phyloP scores from a whole-genome alignment of 2,113 vertebrate genomes.

The Thymallus thymallus region DNA sequence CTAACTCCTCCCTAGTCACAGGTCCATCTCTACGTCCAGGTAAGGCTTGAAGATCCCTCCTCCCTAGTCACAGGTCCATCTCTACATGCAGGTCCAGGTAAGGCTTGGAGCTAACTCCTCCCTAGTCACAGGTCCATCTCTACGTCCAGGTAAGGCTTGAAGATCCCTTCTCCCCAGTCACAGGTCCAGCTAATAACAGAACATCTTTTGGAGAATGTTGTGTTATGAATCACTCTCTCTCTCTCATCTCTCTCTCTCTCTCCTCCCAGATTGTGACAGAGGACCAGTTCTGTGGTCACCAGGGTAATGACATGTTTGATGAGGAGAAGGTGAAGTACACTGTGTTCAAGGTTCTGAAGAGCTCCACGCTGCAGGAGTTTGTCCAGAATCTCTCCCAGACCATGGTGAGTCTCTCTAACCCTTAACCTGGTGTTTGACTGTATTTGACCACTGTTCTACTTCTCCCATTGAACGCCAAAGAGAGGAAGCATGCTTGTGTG shows the following conservation, averaged over 20 bases:
- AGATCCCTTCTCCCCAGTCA: too few relatives aligned
- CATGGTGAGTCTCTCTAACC: slow-evolving; percentile 82
- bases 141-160: too few relatives aligned
- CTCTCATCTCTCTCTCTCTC: background rate
- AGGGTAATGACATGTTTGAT: slow-evolving; percentile 99
- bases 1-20: too few relatives aligned
- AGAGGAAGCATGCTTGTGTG: background rate
- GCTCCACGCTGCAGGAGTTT: slow-evolving; percentile 93
- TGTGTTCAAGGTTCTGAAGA: slow-evolving; percentile 98
- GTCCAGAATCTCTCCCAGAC: slow-evolving; percentile 98
- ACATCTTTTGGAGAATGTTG: too few relatives aligned
- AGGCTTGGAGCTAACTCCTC: too few relatives aligned
- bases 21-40: too few relatives aligned
- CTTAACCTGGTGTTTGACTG: background rate
- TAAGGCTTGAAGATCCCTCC: too few relatives aligned
- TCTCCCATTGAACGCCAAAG: background rate
- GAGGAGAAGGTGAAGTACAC: slow-evolving; percentile 99
- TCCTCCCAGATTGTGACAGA: slow-evolving; percentile 91
- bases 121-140: background rate
- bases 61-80: too few relatives aligned
- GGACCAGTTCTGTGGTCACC: slow-evolving; percentile 99
- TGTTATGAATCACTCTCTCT: background rate
- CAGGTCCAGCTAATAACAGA: too few relatives aligned
- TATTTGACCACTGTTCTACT: background rate
- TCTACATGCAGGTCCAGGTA: too few relatives aligned